These are phyloP conservation scores for Drosophila tani DNA, from an alignment of 1,140 invertebrate genomes.

Conservation along the genomic window DNA sequence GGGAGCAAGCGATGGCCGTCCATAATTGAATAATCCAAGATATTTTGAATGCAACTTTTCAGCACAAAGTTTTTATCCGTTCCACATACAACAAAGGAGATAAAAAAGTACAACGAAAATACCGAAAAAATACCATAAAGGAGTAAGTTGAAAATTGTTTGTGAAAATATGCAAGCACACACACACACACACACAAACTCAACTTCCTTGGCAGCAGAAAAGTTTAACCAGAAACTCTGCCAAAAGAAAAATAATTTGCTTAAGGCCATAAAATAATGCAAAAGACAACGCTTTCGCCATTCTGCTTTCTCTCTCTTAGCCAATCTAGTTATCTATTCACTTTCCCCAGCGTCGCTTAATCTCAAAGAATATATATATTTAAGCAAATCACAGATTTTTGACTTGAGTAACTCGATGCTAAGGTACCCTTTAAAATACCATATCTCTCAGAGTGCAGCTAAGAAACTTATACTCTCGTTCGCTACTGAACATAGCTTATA, in stretches of 20 bases:
- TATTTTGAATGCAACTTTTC: constrained; percentile 44
- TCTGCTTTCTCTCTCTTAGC: background rate
- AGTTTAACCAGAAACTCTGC: constrained; percentile 67
- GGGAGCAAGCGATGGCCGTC: constrained; percentile 3
- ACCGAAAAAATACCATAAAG: constrained; percentile 26
- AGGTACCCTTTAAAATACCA: background rate
- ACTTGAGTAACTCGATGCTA: background rate
- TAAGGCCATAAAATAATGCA: constrained; percentile 76
- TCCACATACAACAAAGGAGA: constrained; percentile 13
- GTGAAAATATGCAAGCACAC: constrained; percentile 49
- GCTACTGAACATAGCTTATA: too few species aligned
- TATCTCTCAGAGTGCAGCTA: too few species aligned
- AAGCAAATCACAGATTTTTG: constrained; percentile 6
- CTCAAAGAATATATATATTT: constrained; percentile 13
- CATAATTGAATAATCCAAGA: constrained; percentile 54
- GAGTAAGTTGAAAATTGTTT: constrained; percentile 54
- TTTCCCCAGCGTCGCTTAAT: background rate
- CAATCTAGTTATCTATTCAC: constrained; percentile 14
- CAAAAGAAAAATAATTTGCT: constrained; percentile 74
- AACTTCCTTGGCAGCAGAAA: constrained; percentile 43
- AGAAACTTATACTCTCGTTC: too few species aligned
- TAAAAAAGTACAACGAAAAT: constrained; percentile 25
- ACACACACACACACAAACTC: constrained; percentile 11
- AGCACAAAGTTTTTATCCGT: constrained; percentile 23
- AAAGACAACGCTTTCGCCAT: constrained; percentile 41